phyloP scores from a whole-genome alignment of 2,888 invertebrate species.

The Miltochrista miniata region DNA sequence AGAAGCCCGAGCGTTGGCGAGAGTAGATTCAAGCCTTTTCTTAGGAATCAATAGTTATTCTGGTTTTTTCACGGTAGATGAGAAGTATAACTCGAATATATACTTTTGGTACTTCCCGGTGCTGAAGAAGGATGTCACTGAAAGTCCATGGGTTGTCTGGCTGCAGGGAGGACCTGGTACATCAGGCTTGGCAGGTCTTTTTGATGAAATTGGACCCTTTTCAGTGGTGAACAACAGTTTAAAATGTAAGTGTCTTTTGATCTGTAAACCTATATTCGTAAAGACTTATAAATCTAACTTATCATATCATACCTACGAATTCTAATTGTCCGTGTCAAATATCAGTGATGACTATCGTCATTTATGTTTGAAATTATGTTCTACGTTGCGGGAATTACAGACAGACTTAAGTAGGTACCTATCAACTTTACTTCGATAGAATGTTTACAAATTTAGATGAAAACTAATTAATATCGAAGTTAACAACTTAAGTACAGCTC shows the following conservation, averaged over 20 bases:
- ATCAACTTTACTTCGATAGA: too few relatives aligned
- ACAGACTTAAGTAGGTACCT: too few relatives aligned
- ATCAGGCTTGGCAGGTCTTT: conserved; percentile 82
- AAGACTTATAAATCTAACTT: too few relatives aligned
- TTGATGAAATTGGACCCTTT: conserved; percentile 74
- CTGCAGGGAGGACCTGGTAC: conserved; percentile 95
- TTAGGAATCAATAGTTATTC: conserved; percentile 76
- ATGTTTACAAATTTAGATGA: too few relatives aligned
- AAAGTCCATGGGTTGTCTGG: conserved; percentile 91
- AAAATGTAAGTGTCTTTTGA: conserved; percentile 44
- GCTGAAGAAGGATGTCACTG: conserved; percentile 58
- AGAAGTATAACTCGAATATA: conserved; percentile 87
- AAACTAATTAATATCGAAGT: too few relatives aligned
- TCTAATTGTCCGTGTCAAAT: too few relatives aligned
- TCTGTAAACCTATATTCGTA: too few relatives aligned
- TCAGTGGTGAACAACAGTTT: conserved; percentile 36
- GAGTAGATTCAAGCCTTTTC: conserved; percentile 56
- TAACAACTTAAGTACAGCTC: too few relatives aligned
- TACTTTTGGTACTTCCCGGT: conserved; percentile 94
- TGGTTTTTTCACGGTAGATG: conserved; percentile 88
- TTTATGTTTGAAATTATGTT: too few relatives aligned
- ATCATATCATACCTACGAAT: too few relatives aligned
- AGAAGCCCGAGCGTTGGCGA: conserved; percentile 61
- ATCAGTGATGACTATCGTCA: too few relatives aligned
- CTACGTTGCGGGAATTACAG: too few relatives aligned